Evolutionary conservation across 2,888 invertebrate species (phyloP), one percentile per base, ranked within the genome.

Genomic region (Oxytorus armatus): DNA sequence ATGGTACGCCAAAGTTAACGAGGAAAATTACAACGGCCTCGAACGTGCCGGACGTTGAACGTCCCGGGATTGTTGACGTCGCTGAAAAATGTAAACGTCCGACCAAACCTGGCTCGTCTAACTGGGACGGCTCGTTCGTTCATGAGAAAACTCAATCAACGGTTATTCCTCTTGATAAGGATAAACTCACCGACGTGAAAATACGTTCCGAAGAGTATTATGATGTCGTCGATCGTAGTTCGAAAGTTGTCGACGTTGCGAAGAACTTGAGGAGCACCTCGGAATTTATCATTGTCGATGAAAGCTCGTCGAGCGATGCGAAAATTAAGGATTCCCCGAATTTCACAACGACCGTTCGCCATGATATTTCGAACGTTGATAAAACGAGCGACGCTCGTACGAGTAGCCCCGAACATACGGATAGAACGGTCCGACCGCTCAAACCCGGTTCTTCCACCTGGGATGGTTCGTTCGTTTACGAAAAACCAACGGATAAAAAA

Each of bases 81-180:
- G 47, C 44, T 3, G 83, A 84, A 36, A 72, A 59, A 23, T 14
- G 44, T 5, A 70, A 47, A 18, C 83, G 85, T 36, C 85, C 85
- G 14, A 77, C 79, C 5, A 85, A 86, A 72, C 82, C 82, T 23
- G 85, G 85, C 1, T 81, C 83, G 2, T 87, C 86, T 0, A 86
- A 85, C 11, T 88, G 87, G 88, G 86, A 88, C 39, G 88, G 87
- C 21, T 86, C 86, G 1, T 88, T 88, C 55, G 82, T 84, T n/a
- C 78, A 84, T n/a, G 86, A 87, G 44, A 85, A 85, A 66, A 36
- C 77, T 8, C 61, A 77, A 44, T 65, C 79, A 42, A 33, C 74
- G 33, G 73, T 83, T 21, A 86, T 82, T 5, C 74, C 61, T 21
- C 21, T 49, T 2, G 77, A 76, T 4, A 51, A 69, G 70, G 61